A percentile compares a stretch with the other conserved stretches of the same genome.
phyloP scores from a whole-genome alignment of 2,113 vertebrate genomes.

The Hystrix brachyura region DNA sequence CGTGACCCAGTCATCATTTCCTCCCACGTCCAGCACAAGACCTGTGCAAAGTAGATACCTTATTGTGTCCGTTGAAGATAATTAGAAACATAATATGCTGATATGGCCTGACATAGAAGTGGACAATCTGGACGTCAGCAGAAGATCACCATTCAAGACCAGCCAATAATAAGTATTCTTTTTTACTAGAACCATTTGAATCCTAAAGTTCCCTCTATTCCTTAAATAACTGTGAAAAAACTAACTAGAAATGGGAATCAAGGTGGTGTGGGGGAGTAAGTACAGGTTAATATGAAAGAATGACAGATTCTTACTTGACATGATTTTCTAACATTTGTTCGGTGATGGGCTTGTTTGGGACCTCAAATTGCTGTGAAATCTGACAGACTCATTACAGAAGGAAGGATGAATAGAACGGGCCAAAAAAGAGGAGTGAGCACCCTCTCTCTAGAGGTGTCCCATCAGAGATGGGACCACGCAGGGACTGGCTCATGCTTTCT shows the following conservation, averaged over 20 bases:
- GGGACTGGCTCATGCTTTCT: neutral
- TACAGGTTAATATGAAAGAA: neutral
- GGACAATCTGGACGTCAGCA: neutral
- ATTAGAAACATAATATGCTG: conserved; percentile 10
- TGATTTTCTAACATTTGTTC: conserved; percentile 35
- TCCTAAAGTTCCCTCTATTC: neutral
- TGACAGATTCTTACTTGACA: neutral
- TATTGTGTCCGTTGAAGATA: neutral
- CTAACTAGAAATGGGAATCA: neutral
- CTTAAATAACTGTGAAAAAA: conserved; percentile 28
- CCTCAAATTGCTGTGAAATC: neutral
- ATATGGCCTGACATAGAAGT: neutral
- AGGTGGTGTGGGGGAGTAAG: too few species aligned
- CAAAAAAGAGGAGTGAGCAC: neutral
- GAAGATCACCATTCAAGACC: neutral
- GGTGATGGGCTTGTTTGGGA: neutral
- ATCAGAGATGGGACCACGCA: neutral
- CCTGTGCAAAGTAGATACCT: neutral
- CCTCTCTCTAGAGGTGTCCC: neutral
- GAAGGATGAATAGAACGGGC: neutral
- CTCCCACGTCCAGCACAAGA: neutral
- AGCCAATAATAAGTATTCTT: neutral
- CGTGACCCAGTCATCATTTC: neutral
- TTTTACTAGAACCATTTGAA: conserved; percentile 4
- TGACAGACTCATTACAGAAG: neutral